Evolutionary conservation across 2,113 vertebrate species (phyloP).

Genomic region (Halichoeres trimaculatus): DNA sequence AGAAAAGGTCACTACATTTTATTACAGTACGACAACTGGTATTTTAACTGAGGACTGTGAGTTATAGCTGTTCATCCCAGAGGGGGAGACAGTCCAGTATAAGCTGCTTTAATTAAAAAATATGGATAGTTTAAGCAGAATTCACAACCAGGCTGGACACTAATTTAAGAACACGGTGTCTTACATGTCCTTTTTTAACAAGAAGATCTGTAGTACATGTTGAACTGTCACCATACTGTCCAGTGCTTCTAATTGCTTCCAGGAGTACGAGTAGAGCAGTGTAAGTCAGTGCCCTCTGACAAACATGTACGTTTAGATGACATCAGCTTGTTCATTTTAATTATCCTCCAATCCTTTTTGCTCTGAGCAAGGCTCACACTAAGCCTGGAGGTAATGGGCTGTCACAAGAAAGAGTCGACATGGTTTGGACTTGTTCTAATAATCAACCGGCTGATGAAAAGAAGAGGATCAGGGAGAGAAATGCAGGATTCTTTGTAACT

Average conservation of each 20-base stretch:
- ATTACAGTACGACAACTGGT: slow-evolving; percentile 53
- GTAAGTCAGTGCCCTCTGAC: slow-evolving; percentile 22
- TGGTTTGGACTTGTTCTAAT: slow-evolving; percentile 48
- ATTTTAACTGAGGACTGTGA: slow-evolving; percentile 55
- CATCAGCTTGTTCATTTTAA: slow-evolving; percentile 63
- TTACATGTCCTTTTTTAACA: slow-evolving; percentile 20
- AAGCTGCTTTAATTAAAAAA: slow-evolving; percentile 22
- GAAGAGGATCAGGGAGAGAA: slow-evolving; percentile 15
- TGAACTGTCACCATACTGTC: slow-evolving; percentile 36
- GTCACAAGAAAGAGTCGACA: slow-evolving; percentile 35
- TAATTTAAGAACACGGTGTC: slow-evolving; percentile 14
- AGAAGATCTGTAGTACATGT: neutral
- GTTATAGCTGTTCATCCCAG: slow-evolving; percentile 24
- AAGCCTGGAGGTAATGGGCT: slow-evolving; percentile 51
- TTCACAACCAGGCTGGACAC: neutral
- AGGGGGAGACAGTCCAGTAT: slow-evolving; percentile 16
- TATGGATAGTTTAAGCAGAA: slow-evolving; percentile 1
- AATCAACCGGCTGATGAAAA: slow-evolving; percentile 49
- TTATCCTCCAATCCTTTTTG: slow-evolving; percentile 49
- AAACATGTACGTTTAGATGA: slow-evolving; percentile 58
- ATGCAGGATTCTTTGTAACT: neutral
- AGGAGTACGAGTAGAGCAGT: slow-evolving; percentile 34
- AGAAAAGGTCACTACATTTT: slow-evolving; percentile 53
- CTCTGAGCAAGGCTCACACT: slow-evolving; percentile 52
- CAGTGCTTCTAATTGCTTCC: slow-evolving; percentile 49